Conservation (phyloP, 2,113 vertebrate genomes). For the Athene noctua region DNA sequence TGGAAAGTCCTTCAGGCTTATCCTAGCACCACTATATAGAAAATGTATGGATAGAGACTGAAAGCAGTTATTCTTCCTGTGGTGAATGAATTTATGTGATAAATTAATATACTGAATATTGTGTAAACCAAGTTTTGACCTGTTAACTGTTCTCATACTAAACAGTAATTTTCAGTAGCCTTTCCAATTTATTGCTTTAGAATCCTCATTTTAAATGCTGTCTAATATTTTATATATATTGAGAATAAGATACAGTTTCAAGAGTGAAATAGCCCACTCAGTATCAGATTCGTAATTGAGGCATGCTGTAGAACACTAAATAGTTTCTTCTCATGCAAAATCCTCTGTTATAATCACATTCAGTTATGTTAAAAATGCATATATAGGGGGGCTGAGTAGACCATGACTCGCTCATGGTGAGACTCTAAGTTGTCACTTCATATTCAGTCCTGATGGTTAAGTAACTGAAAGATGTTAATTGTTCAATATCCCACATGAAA, state of each 20-base stretch:
- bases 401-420: neutral
- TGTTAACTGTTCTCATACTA: neutral
- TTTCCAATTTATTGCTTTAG: neutral
- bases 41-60: neutral
- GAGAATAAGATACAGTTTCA: neutral
- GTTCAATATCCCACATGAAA: conserved; percentile 7
- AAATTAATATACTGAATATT: neutral
- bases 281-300: neutral
- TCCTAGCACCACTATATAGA: neutral
- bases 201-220: neutral
- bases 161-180: neutral
- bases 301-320: neutral
- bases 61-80: neutral
- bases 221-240: neutral
- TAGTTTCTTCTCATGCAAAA: neutral
- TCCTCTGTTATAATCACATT: neutral
- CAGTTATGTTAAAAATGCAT: conserved; percentile 21
- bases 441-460: neutral
- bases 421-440: neutral
- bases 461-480: conserved; percentile 36
- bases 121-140: neutral
- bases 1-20: neutral
- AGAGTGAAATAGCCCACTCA: neutral
- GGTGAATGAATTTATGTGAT: neutral
- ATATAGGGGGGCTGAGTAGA: neutral